phyloP scores from a whole-genome alignment of 2,888 invertebrate genomes.

The Drosophila atroscutellata region DNA sequence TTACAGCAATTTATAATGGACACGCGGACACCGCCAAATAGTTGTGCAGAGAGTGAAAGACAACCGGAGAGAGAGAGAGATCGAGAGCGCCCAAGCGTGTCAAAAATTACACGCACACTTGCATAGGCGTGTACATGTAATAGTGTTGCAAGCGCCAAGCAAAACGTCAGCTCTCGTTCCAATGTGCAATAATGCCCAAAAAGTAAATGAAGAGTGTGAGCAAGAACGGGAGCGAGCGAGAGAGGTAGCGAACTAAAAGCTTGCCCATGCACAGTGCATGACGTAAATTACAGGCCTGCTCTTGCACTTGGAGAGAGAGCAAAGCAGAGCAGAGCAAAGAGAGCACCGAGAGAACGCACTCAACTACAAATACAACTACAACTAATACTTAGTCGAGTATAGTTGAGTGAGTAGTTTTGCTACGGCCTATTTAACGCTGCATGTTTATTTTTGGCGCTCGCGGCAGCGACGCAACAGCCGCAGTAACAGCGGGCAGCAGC shows the following conservation, averaged over 20 bases:
- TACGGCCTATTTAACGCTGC: constrained; percentile 75
- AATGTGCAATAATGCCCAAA: constrained; percentile 20
- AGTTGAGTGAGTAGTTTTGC: constrained; percentile 35
- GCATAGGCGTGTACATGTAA: neutral
- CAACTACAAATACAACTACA: constrained; percentile 31
- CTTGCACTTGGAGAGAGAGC: constrained; percentile 73
- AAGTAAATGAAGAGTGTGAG: constrained; percentile 17
- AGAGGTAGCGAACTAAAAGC: constrained; percentile 18
- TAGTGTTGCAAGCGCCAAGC: constrained; percentile 47
- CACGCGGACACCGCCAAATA: constrained; percentile 20
- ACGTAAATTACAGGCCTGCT: constrained; percentile 68
- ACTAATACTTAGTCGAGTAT: constrained; percentile 18
- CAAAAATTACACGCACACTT: constrained; percentile 17
- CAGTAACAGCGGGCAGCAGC: constrained; percentile 31
- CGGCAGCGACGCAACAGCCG: constrained; percentile 34
- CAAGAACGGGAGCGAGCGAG: constrained; percentile 11
- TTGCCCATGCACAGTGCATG: constrained; percentile 41
- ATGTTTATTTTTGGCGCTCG: constrained; percentile 75
- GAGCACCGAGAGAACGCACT: constrained; percentile 22
- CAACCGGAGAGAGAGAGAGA: constrained; percentile 33
- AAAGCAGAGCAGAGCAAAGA: constrained; percentile 13
- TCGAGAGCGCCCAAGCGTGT: constrained; percentile 45
- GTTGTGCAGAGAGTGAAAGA: constrained; percentile 22
- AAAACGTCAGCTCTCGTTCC: constrained; percentile 6
- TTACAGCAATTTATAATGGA: constrained; percentile 66